Evolutionary conservation across 2,113 vertebrate species (phyloP).

Genomic region (Cinclus cinclus): DNA sequence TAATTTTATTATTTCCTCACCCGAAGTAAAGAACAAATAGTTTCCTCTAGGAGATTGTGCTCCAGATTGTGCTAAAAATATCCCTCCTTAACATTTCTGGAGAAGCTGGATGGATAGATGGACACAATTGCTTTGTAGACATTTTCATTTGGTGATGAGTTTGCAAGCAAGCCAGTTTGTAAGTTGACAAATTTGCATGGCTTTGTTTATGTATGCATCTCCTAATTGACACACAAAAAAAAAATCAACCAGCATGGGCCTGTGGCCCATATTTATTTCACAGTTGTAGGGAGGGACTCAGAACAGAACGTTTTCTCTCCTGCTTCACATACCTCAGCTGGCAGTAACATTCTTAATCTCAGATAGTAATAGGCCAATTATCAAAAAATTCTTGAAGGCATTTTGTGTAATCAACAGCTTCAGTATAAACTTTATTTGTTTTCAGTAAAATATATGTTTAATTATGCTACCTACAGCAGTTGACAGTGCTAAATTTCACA

Average conservation of each 20-base stretch:
- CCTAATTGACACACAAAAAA: not conserved
- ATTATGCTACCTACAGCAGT: not conserved
- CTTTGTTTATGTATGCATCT: not conserved
- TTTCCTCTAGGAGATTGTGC: not conserved
- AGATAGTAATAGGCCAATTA: not conserved
- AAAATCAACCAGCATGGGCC: fast-evolving
- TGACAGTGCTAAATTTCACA: not conserved
- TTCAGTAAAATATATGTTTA: not conserved
- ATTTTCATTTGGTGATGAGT: not conserved
- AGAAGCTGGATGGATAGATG: not conserved
- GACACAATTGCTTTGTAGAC: not conserved
- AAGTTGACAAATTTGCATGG: not conserved
- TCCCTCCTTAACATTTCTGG: not conserved
- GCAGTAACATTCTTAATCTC: not conserved
- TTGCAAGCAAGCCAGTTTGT: not conserved
- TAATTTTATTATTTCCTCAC: not conserved
- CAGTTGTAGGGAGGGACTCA: not conserved
- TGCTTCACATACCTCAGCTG: not conserved
- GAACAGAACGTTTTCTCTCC: not conserved
- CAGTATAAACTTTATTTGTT: not conserved
- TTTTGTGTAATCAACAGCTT: not conserved
- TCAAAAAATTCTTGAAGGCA: not conserved
- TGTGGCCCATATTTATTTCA: not conserved
- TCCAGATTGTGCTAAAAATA: not conserved
- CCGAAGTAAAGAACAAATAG: not conserved